These are phyloP conservation scores for Ptiloglossa arizonensis DNA, from an alignment of 1,140 invertebrate species.

Conservation along the genomic window DNA sequence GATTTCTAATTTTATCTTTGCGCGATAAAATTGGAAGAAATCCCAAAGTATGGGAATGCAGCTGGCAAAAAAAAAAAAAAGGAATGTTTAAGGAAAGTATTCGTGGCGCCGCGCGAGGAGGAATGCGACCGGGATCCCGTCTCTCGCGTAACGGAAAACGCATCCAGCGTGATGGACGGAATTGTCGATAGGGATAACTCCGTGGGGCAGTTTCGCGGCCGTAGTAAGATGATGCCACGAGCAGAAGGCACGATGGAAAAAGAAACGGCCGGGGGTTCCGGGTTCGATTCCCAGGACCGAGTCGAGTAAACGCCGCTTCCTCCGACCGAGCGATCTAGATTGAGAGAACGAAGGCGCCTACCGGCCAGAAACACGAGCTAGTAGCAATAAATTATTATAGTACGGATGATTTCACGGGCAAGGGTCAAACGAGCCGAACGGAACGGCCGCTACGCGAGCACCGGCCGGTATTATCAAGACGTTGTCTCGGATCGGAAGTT, in stretches of 20 bases:
- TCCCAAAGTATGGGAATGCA: no score
- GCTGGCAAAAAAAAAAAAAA: background rate
- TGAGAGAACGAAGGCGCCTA: conserved; percentile 60
- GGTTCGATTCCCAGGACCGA: conserved; percentile 76
- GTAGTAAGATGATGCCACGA: conserved; percentile 18
- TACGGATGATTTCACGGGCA: conserved; percentile 72
- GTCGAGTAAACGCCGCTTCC: conserved; percentile 65
- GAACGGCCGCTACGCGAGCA: conserved; percentile 83
- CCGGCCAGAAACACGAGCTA: conserved; percentile 64
- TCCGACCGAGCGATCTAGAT: conserved; percentile 72
- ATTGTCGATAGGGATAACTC: conserved; percentile 26
- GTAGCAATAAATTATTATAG: conserved; percentile 77
- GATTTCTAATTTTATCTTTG: no score
- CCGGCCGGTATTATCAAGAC: conserved; percentile 40
- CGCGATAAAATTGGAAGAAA: no score
- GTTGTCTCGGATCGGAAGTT: conserved; percentile 41
- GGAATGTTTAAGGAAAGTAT: background rate
- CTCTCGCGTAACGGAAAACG: conserved; percentile 41
- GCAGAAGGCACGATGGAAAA: conserved; percentile 34
- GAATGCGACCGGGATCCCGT: background rate
- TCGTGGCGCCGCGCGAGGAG: background rate
- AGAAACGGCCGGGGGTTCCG: conserved; percentile 65
- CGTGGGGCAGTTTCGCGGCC: conserved; percentile 25
- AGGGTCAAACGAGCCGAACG: conserved; percentile 60
- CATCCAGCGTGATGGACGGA: conserved; percentile 34